Percentiles rank a stretch among this genome's conserved stretches.
These are phyloP conservation scores for Drosophila antonietae DNA, from an alignment of 2,888 invertebrate species.

Conservation along the genomic window DNA sequence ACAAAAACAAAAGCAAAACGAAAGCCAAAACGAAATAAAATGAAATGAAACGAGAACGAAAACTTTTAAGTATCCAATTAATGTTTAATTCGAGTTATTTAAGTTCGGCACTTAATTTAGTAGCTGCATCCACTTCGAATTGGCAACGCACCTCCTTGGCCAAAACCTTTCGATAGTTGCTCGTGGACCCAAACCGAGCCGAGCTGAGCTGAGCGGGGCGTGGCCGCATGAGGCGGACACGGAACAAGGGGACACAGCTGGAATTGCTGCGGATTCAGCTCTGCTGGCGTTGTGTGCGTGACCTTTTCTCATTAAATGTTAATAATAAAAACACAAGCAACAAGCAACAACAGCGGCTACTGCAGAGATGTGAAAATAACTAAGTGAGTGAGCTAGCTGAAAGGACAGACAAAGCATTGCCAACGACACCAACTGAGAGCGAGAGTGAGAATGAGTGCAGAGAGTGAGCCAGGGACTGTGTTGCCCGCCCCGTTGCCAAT, in stretches of 20 bases:
- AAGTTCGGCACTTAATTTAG: slow-evolving; percentile 79
- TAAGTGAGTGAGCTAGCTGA: slow-evolving; percentile 7
- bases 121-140: slow-evolving; percentile 44
- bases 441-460: neutral
- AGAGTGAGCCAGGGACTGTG: neutral
- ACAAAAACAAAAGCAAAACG: slow-evolving; percentile 7
- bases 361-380: slow-evolving; percentile 55
- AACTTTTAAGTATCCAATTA: slow-evolving; percentile 79
- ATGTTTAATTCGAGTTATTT: slow-evolving; percentile 80
- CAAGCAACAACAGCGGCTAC: slow-evolving; percentile 30
- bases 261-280: slow-evolving; percentile 16
- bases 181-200: neutral
- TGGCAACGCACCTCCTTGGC: slow-evolving; percentile 16
- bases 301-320: slow-evolving; percentile 79
- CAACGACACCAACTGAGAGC: neutral
- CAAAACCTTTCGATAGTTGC: slow-evolving; percentile 40
- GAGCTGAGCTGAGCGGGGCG: too few species aligned
- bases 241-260: neutral
- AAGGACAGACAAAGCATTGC: neutral
- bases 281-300: slow-evolving; percentile 61
- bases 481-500: slow-evolving; percentile 48
- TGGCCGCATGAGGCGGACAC: neutral
- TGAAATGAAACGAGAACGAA: slow-evolving; percentile 47
- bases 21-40: slow-evolving; percentile 31
- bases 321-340: slow-evolving; percentile 61